Percentiles rank a stretch among this genome's conserved stretches.
Evolutionary conservation across 2,113 vertebrate genomes (phyloP).

Genomic region (Takifugu bimaculatus): DNA sequence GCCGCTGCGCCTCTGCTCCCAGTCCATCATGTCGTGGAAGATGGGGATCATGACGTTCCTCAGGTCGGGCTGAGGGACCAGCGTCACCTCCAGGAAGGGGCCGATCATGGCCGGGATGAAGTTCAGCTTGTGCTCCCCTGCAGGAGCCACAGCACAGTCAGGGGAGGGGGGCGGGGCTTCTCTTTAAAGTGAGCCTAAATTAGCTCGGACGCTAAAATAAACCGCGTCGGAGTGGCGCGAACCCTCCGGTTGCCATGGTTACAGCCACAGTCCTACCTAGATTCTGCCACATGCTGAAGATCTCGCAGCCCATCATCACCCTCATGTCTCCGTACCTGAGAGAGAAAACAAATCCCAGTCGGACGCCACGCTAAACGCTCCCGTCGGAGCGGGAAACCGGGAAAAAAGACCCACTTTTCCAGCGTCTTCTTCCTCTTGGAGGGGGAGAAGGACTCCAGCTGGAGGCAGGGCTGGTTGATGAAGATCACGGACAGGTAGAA

Average conservation of each 20-base stretch:
- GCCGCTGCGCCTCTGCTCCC: constrained; percentile 94
- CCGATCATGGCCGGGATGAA: constrained; percentile 98
- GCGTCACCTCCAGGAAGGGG: constrained; percentile 95
- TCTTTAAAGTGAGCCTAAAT: too few relatives aligned
- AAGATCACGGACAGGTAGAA: constrained; percentile 98
- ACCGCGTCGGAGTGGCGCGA: too few relatives aligned
- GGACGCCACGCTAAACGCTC: too few relatives aligned
- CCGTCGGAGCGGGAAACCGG: too few relatives aligned
- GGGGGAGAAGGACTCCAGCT: constrained; percentile 94
- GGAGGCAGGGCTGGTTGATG: constrained; percentile 97
- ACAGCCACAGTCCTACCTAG: constrained; percentile 77
- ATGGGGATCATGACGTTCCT: constrained; percentile 99
- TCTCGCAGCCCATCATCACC: constrained; percentile 99
- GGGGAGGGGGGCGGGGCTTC: too few relatives aligned
- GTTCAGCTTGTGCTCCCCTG: constrained; percentile 96
- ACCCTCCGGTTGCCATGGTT: too few relatives aligned
- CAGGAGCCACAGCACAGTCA: constrained; percentile 16
- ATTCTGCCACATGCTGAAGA: constrained; percentile 99
- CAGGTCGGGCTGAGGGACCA: constrained; percentile 95
- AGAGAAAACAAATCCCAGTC: not conserved
- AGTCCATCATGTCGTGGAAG: constrained; percentile 99
- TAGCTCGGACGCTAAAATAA: too few relatives aligned
- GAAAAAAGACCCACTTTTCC: constrained; percentile 85
- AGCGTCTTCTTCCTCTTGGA: constrained; percentile 97
- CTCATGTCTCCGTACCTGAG: constrained; percentile 96